Conservation (phyloP, 2,888 invertebrate genomes). For the Crocallis elinguaria region DNA sequence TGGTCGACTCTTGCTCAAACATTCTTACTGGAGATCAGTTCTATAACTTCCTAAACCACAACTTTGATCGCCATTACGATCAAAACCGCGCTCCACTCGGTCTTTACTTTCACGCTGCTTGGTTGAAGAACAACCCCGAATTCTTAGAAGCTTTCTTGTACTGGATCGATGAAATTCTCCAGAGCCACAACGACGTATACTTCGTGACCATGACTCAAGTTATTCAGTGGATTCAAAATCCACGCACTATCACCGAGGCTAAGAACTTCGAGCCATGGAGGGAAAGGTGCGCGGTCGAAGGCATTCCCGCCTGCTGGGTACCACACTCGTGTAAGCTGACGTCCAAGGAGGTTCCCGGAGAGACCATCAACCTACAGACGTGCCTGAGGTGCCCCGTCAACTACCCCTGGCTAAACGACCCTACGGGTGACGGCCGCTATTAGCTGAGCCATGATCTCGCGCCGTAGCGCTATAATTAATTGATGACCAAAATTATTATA, state of each 20-base stretch:
- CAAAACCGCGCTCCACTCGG: conserved; percentile 95
- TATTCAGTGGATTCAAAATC: conserved; percentile 98
- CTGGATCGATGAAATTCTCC: conserved; percentile 95
- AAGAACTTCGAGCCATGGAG: conserved; percentile 98
- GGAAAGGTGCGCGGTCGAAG: conserved; percentile 96
- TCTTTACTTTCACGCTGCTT: conserved; percentile 96
- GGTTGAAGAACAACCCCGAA: conserved; percentile 96
- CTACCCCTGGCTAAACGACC: conserved; percentile 97
- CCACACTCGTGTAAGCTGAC: conserved; percentile 96
- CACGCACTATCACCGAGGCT: conserved; percentile 91
- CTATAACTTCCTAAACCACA: conserved; percentile 97
- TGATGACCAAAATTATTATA: conserved; percentile 50
- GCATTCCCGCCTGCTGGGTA: conserved; percentile 92
- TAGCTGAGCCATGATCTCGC: conserved; percentile 84
- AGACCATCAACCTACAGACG: conserved; percentile 96
- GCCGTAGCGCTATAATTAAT: conserved; percentile 74
- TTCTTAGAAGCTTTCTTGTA: conserved; percentile 96
- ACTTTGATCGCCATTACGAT: conserved; percentile 96
- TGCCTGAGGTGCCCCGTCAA: conserved; percentile 97
- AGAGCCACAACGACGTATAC: conserved; percentile 95
- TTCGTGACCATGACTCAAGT: conserved; percentile 98
- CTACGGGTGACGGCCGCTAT: conserved; percentile 94
- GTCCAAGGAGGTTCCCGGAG: conserved; percentile 96
- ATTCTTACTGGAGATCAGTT: conserved; percentile 96
- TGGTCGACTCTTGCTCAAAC: conserved; percentile 98